phyloP scores from a whole-genome alignment of 1,140 invertebrate species.

The Drosophila eugracilis region DNA sequence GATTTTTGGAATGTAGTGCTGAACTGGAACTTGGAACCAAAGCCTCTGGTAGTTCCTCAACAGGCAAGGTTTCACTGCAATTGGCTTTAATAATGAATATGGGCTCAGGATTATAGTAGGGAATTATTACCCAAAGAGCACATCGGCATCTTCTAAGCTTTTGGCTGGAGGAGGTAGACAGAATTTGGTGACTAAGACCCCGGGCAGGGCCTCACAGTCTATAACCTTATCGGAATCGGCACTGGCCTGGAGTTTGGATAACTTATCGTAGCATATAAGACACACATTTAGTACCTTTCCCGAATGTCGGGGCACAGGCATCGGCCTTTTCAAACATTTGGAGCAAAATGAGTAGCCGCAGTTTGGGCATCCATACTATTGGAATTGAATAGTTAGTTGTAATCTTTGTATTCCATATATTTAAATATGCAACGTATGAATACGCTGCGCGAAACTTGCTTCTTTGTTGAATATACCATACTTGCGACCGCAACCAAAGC shows the following conservation, averaged over 20 bases:
- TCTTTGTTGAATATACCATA: slow-evolving; percentile 86
- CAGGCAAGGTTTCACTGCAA: slow-evolving; percentile 51
- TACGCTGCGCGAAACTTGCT: slow-evolving; percentile 59
- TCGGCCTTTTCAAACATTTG: slow-evolving; percentile 87
- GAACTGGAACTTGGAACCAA: slow-evolving; percentile 57
- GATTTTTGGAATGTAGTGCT: slow-evolving; percentile 18
- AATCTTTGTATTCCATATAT: not conserved
- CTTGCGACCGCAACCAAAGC: slow-evolving; percentile 85
- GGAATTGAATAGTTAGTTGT: not conserved
- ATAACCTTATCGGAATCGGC: slow-evolving; percentile 69
- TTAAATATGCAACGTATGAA: no score
- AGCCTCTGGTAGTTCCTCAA: slow-evolving; percentile 63
- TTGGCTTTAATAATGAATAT: not conserved
- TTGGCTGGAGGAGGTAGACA: slow-evolving; percentile 43
- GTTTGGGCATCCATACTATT: slow-evolving; percentile 87
- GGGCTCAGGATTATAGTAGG: not conserved
- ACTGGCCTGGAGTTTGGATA: slow-evolving; percentile 61
- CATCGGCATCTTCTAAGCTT: slow-evolving; percentile 44
- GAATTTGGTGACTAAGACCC: slow-evolving; percentile 60
- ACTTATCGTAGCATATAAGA: slow-evolving; percentile 75
- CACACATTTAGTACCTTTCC: slow-evolving; percentile 75
- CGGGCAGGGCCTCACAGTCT: slow-evolving; percentile 71
- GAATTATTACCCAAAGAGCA: slow-evolving; percentile 54
- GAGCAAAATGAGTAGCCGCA: slow-evolving; percentile 88
- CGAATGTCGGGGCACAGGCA: slow-evolving; percentile 83